phyloP scores from a whole-genome alignment of 2,888 invertebrate species.

The Leptogaster cylindrica region DNA sequence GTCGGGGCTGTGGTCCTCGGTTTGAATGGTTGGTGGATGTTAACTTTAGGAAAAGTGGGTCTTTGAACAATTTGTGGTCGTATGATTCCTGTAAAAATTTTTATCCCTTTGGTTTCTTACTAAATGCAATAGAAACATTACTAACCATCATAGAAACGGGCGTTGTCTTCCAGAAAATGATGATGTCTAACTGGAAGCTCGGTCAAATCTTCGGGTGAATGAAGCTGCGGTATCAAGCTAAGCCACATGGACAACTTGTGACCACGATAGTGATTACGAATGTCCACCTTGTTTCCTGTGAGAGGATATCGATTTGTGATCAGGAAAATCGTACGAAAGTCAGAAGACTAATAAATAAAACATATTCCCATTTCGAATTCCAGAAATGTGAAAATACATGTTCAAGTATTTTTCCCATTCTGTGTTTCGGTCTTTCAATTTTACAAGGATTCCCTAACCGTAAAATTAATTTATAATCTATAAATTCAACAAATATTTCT shows the following conservation, averaged over 20 bases:
- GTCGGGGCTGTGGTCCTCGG: constrained; percentile 52
- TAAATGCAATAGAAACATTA: constrained; percentile 20
- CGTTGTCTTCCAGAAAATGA: constrained; percentile 82
- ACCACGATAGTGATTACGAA: constrained; percentile 90
- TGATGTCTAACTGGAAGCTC: constrained; percentile 87
- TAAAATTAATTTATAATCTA: too few species aligned
- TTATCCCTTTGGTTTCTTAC: neutral
- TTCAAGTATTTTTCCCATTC: too few species aligned
- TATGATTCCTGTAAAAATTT: constrained; percentile 69
- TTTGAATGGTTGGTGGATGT: constrained; percentile 53
- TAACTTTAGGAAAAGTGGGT: constrained; percentile 68
- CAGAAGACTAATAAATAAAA: too few species aligned
- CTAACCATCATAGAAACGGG: constrained; percentile 80
- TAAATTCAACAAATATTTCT: too few species aligned
- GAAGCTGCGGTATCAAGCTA: constrained; percentile 87
- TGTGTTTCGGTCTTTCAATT: too few species aligned
- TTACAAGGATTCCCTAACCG: too few species aligned
- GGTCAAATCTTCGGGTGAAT: constrained; percentile 77
- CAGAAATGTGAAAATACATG: too few species aligned
- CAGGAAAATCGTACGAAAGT: too few species aligned
- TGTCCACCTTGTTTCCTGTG: constrained; percentile 74
- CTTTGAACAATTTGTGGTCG: constrained; percentile 76
- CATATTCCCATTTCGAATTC: too few species aligned
- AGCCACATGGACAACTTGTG: constrained; percentile 94
- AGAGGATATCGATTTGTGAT: too few species aligned